phyloP scores from a whole-genome alignment of 1,140 invertebrate genomes.

The Dreissena rostriformis region DNA sequence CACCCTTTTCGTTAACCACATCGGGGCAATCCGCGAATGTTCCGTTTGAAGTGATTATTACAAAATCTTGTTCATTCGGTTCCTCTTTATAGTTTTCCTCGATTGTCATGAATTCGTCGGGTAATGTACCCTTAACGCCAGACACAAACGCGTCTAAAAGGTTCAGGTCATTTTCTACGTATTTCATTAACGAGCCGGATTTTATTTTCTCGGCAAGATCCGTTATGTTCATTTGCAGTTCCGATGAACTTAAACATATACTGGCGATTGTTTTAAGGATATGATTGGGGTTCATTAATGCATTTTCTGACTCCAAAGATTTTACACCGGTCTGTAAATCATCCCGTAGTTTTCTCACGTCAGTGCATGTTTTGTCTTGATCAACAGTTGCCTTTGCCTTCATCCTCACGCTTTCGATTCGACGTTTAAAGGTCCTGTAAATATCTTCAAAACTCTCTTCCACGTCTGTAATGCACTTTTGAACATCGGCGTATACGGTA shows the following conservation, averaged over 20 bases:
- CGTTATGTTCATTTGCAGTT: constrained; percentile 31
- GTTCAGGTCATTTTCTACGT: constrained; percentile 37
- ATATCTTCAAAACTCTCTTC: constrained; percentile 41
- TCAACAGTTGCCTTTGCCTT: constrained; percentile 33
- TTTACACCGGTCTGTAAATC: constrained; percentile 22
- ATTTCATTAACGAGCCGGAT: constrained; percentile 40
- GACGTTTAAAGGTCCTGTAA: constrained; percentile 15
- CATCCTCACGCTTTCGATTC: constrained; percentile 15
- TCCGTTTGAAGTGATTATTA: constrained; percentile 35
- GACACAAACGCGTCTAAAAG: constrained; percentile 44
- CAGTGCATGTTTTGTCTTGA: constrained; percentile 2
- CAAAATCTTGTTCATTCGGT: constrained; percentile 38
- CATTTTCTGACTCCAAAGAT: constrained; percentile 2
- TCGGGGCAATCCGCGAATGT: constrained; percentile 19
- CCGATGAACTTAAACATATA: constrained; percentile 25
- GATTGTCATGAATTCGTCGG: constrained; percentile 8
- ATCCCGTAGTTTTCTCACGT: constrained; percentile 23
- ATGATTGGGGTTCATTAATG: constrained; percentile 7
- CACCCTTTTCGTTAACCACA: neutral
- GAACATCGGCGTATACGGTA: constrained; percentile 21
- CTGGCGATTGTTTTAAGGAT: constrained; percentile 12
- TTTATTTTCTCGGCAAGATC: constrained; percentile 31
- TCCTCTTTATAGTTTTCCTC: constrained; percentile 25
- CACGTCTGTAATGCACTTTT: constrained; percentile 37
- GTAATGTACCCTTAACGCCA: neutral